Percentiles rank a stretch among this genome's conserved stretches.
Conservation (phyloP, 2,797 vertebrate species). For the Cossypha dichroa region DNA sequence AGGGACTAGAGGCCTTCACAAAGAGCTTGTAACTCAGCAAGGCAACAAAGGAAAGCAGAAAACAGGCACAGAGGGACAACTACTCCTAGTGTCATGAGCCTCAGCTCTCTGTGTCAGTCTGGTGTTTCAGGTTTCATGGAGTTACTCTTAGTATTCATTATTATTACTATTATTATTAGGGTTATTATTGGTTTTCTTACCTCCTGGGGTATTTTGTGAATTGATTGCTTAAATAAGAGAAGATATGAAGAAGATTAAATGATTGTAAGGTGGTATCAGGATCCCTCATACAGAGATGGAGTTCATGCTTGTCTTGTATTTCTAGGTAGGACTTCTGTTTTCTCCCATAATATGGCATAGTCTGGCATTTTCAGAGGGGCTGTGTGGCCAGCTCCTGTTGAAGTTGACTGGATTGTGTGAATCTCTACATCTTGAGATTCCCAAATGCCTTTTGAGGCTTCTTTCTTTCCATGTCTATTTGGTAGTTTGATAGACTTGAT, state of each 20-base stretch:
- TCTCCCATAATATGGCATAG: background rate
- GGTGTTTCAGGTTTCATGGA: background rate
- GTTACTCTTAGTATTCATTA: background rate
- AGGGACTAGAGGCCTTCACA: background rate
- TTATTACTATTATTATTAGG: too few species aligned
- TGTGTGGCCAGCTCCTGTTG: background rate
- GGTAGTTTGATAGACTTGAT: background rate
- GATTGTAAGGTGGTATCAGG: background rate
- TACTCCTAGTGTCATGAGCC: background rate
- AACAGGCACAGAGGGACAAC: background rate
- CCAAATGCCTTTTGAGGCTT: background rate
- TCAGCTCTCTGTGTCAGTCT: rapidly evolving
- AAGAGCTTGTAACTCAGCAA: background rate
- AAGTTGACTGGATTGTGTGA: background rate
- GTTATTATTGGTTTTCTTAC: background rate
- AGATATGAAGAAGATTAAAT: background rate
- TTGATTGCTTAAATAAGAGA: background rate
- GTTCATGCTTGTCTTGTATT: background rate
- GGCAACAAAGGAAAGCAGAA: background rate
- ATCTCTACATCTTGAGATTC: rapidly evolving
- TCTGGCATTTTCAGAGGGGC: background rate
- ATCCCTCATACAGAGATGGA: background rate
- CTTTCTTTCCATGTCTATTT: background rate
- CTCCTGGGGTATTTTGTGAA: background rate
- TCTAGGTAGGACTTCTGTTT: background rate